Percentiles rank a stretch among this genome's conserved stretches.
Evolutionary conservation across 2,113 vertebrate genomes (phyloP).

Genomic region (Lepisosteus osseus): DNA sequence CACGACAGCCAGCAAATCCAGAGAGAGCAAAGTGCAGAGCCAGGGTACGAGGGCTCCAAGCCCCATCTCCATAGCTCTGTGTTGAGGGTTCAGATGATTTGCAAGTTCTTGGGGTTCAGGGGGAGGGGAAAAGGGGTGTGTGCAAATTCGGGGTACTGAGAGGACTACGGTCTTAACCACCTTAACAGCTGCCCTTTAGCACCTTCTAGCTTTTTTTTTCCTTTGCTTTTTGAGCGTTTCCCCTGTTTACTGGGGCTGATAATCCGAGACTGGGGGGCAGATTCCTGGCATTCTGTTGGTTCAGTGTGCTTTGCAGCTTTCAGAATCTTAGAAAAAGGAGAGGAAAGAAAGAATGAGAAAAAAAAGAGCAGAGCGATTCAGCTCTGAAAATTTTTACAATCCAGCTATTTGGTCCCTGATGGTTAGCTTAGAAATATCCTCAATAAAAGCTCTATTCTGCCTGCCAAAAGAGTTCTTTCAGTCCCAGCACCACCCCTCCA

Average conservation of each 20-base stretch:
- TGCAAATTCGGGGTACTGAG: conserved; percentile 45
- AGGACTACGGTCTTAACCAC: conserved; percentile 40
- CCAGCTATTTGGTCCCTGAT: conserved; percentile 75
- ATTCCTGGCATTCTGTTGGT: conserved; percentile 70
- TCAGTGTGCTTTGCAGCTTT: conserved; percentile 43
- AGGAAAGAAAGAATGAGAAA: conserved; percentile 52
- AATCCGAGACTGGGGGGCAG: conserved; percentile 52
- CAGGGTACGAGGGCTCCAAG: conserved; percentile 54
- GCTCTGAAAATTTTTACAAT: conserved; percentile 63
- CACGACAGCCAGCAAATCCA: conserved; percentile 49
- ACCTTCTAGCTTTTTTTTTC: conserved; percentile 19
- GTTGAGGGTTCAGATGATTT: conserved; percentile 48
- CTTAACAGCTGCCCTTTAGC: conserved; percentile 16
- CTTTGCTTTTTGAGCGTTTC: conserved; percentile 39
- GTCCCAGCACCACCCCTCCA: conserved; percentile 63
- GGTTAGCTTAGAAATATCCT: conserved; percentile 76
- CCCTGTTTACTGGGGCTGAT: conserved; percentile 48
- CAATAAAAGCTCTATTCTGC: conserved; percentile 82
- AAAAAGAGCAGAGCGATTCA: conserved; percentile 57
- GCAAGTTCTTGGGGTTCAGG: conserved; percentile 39
- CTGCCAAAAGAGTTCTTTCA: conserved; percentile 80
- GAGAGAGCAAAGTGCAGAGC: conserved; percentile 54
- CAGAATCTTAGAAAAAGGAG: conserved; percentile 58
- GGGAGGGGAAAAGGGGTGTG: neutral
- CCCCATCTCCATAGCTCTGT: conserved; percentile 57